Conservation (phyloP, 2,888 invertebrate species). For the Acrobasis suavella region DNA sequence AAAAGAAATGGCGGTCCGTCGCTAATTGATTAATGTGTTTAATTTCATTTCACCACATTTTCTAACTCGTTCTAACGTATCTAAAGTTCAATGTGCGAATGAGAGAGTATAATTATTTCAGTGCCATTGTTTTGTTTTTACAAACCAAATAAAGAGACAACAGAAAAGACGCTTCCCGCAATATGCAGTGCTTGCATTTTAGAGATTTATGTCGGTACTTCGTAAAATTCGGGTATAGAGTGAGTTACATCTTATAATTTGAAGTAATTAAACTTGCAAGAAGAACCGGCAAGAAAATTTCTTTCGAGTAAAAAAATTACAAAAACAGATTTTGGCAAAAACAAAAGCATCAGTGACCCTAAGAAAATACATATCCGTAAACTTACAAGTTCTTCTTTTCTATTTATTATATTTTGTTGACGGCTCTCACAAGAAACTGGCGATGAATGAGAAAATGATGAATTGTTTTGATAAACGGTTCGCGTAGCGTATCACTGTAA, state of each 20-base stretch:
- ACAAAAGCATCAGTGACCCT: too few species aligned
- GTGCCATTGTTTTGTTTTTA: conserved; percentile 48
- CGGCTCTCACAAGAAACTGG: conserved; percentile 47
- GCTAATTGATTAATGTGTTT: conserved; percentile 58
- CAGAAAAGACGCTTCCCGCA: neutral
- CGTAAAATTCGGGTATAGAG: too few species aligned
- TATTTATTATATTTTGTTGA: neutral
- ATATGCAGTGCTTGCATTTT: too few species aligned
- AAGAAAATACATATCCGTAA: too few species aligned
- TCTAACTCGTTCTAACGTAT: conserved; percentile 33
- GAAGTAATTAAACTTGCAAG: too few species aligned
- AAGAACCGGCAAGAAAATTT: too few species aligned
- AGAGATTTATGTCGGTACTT: too few species aligned
- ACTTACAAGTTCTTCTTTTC: neutral
- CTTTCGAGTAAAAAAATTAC: too few species aligned
- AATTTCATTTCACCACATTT: conserved; percentile 44
- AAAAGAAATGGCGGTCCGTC: conserved; percentile 42
- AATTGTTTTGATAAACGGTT: conserved; percentile 55
- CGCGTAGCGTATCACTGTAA: conserved; percentile 23
- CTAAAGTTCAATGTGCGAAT: conserved; percentile 27
- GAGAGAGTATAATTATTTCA: conserved; percentile 31
- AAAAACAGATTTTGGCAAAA: too few species aligned
- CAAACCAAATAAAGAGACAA: neutral
- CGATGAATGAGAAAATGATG: conserved; percentile 52
- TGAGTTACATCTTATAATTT: too few species aligned